Evolutionary conservation across 1,140 invertebrate species (phyloP).

Genomic region (Drosophila grimshawi): DNA sequence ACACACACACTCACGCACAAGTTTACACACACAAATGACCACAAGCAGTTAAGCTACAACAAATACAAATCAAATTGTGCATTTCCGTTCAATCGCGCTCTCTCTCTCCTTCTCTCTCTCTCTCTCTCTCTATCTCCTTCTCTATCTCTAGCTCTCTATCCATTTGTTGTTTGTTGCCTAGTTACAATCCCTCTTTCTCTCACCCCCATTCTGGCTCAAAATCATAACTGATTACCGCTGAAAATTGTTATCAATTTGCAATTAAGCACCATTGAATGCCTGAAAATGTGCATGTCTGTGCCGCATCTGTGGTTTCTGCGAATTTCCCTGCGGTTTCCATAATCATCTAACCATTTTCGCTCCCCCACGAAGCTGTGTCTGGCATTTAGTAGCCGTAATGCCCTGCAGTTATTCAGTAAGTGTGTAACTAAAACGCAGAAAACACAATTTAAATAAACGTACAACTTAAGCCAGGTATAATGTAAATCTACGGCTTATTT

Average conservation of each 20-base stretch:
- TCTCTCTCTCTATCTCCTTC: background rate
- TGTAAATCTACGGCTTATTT: too few species aligned
- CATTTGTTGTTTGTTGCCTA: too few species aligned
- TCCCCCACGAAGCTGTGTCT: background rate
- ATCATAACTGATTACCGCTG: slow-evolving; percentile 74
- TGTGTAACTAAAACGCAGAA: background rate
- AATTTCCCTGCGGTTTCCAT: slow-evolving; percentile 51
- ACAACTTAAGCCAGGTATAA: too few species aligned
- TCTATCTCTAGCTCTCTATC: background rate
- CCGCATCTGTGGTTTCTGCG: slow-evolving; percentile 56
- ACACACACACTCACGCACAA: background rate
- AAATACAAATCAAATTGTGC: slow-evolving; percentile 68
- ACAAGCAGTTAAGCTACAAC: slow-evolving; percentile 37
- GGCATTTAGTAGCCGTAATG: background rate
- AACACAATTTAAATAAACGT: background rate
- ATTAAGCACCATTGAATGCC: slow-evolving; percentile 49
- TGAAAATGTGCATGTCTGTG: background rate
- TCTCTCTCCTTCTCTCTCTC: slow-evolving; percentile 1
- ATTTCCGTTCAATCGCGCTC: slow-evolving; percentile 45
- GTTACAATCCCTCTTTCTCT: background rate
- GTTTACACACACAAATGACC: slow-evolving; percentile 1
- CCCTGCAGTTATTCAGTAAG: background rate
- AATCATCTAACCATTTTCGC: background rate
- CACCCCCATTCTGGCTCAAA: background rate
- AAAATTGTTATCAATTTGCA: slow-evolving; percentile 78